Conservation (phyloP, 2,797 vertebrate species). For the Eulemur coronatus region DNA sequence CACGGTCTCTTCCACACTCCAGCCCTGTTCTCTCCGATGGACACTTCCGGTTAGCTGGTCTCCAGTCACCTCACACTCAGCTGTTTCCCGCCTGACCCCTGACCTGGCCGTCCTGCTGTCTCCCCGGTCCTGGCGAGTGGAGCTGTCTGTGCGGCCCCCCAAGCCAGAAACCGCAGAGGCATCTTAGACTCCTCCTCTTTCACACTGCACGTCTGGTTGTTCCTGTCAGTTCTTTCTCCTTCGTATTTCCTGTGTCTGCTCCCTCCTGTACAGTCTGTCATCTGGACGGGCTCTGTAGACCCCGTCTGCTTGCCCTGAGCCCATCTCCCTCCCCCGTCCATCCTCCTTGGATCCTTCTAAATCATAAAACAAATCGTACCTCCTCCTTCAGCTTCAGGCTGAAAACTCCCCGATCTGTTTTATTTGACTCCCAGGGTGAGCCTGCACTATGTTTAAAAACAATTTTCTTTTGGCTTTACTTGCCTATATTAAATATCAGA, state of each 20-base stretch:
- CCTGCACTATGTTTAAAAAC: not conserved
- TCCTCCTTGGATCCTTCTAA: not conserved
- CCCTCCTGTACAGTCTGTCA: not conserved
- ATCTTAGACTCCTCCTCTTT: not conserved
- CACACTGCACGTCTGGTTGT: not conserved
- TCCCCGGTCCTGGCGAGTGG: not conserved
- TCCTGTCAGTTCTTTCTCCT: not conserved
- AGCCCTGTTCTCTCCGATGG: not conserved
- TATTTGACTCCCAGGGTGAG: not conserved
- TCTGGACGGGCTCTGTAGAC: not conserved
- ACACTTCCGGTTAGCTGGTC: not conserved
- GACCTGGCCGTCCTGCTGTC: not conserved
- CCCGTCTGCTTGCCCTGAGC: not conserved
- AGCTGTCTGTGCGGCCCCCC: not conserved
- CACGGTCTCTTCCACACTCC: not conserved
- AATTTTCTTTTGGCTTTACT: conserved; percentile 33
- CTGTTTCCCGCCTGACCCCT: not conserved
- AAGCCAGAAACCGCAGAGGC: not conserved
- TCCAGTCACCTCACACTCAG: not conserved
- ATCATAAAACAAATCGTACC: not conserved
- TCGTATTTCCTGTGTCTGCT: not conserved
- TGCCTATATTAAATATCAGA: not conserved
- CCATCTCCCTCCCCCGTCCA: not conserved
- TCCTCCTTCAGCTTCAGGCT: not conserved
- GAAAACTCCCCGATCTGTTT: not conserved